Conservation (phyloP, 2,113 vertebrate genomes). For the Meleagris gallopavo region DNA sequence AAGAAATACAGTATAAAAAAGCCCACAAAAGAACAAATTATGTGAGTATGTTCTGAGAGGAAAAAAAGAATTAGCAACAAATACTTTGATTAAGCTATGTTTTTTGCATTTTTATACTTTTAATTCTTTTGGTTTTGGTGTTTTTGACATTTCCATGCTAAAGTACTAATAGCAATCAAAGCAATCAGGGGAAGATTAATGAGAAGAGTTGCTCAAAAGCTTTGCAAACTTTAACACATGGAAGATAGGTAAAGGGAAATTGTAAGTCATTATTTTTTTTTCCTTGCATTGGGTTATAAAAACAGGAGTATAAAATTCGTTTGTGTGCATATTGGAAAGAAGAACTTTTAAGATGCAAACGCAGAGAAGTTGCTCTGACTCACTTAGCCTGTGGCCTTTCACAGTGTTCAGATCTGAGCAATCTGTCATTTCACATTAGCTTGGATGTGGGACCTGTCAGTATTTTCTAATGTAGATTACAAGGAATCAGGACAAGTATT, state of each 20-base stretch:
- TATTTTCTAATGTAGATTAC: conserved; percentile 43
- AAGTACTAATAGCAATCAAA: not conserved
- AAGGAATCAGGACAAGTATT: conserved; percentile 24
- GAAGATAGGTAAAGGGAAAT: not conserved
- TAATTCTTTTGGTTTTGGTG: accelerated
- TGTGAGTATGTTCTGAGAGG: not conserved
- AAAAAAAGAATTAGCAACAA: not conserved
- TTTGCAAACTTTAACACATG: not conserved
- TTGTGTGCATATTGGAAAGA: not conserved
- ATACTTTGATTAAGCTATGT: not conserved
- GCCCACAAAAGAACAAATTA: not conserved
- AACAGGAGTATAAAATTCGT: conserved; percentile 30
- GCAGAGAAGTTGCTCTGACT: conserved; percentile 5
- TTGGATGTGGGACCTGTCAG: conserved; percentile 24
- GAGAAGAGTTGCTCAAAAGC: not conserved
- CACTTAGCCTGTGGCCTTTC: conserved; percentile 48
- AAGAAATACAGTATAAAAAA: not conserved
- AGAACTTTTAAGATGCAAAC: conserved; percentile 23
- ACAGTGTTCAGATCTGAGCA: conserved; percentile 30
- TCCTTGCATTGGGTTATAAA: not conserved
- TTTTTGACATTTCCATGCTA: not conserved
- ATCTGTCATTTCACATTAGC: conserved; percentile 68
- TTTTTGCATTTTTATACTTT: not conserved
- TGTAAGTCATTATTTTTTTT: not conserved
- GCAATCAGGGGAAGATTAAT: not conserved